phyloP scores from a whole-genome alignment of 1,140 invertebrate genomes.

The Dendrolimus punctatus region DNA sequence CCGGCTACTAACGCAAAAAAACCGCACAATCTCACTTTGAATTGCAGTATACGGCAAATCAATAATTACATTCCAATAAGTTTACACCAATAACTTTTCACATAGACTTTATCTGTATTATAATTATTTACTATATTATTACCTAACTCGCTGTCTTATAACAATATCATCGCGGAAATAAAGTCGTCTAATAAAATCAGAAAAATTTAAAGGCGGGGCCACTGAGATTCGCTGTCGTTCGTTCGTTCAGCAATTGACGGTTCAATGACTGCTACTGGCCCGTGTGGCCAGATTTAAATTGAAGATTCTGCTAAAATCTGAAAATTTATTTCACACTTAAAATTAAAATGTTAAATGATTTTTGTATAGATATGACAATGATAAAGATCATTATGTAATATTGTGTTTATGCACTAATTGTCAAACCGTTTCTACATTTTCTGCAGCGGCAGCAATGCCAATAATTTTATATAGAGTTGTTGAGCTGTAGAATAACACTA shows the following conservation, averaged over 20 bases:
- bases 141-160: conserved; percentile 51
- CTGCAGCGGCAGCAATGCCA: too few species aligned
- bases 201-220: conserved; percentile 61
- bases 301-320: too few species aligned
- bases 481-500: too few species aligned
- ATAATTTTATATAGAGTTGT: too few species aligned
- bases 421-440: too few species aligned
- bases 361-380: too few species aligned
- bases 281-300: too few species aligned
- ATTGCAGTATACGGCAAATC: conserved; percentile 45
- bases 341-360: too few species aligned
- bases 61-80: conserved; percentile 39
- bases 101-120: conserved; percentile 4
- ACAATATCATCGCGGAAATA: conserved; percentile 55
- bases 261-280: conserved; percentile 22
- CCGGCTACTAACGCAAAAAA: conserved; percentile 28
- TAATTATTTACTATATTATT: conserved; percentile 22
- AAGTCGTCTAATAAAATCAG: conserved; percentile 52
- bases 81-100: conserved; percentile 8
- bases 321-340: too few species aligned
- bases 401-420: too few species aligned
- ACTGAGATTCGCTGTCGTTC: conserved; percentile 47
- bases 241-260: conserved; percentile 41
- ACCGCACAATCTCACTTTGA: conserved; percentile 41
- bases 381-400: too few species aligned